Percentiles rank a stretch among this genome's conserved stretches.
phyloP scores from a whole-genome alignment of 2,888 invertebrate genomes.

The Encarsia formosa region DNA sequence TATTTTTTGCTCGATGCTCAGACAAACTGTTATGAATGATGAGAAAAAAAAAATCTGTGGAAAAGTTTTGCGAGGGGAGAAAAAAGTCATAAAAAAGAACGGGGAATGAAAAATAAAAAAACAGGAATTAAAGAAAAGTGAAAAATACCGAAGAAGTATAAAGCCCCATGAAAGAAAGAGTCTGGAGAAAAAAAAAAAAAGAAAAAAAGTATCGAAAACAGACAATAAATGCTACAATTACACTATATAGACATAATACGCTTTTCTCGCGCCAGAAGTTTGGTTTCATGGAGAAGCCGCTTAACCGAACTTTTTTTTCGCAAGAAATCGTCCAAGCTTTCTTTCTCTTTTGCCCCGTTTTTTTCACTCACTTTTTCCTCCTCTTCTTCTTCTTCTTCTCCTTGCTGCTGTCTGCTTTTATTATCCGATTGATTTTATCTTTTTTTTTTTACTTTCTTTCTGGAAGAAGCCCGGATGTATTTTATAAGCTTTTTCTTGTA shows the following conservation, averaged over 20 bases:
- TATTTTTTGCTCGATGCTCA: too few species aligned
- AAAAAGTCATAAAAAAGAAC: too few species aligned
- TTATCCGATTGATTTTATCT: slow-evolving; percentile 2
- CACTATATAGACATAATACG: not conserved
- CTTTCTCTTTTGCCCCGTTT: not conserved
- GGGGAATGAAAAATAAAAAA: too few species aligned
- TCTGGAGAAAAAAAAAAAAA: not conserved
- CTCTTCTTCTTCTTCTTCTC: not conserved
- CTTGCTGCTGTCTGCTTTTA: not conserved
- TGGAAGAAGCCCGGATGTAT: too few species aligned
- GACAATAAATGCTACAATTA: not conserved
- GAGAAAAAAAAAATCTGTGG: too few species aligned
- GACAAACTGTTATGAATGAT: too few species aligned
- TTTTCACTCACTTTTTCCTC: not conserved
- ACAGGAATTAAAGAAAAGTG: too few species aligned
- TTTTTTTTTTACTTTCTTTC: too few species aligned
- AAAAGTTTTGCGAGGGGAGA: too few species aligned
- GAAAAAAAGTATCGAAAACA: not conserved
- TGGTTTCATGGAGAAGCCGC: not conserved
- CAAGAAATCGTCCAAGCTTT: not conserved
- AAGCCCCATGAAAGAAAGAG: too few species aligned
- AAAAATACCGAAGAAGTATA: too few species aligned
- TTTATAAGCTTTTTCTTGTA: too few species aligned
- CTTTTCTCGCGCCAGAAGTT: not conserved
- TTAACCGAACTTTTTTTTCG: not conserved